Percentiles rank a stretch among this genome's conserved stretches.
Conservation (phyloP, 2,113 vertebrate species). For the human (Homo sapiens) region DNA sequence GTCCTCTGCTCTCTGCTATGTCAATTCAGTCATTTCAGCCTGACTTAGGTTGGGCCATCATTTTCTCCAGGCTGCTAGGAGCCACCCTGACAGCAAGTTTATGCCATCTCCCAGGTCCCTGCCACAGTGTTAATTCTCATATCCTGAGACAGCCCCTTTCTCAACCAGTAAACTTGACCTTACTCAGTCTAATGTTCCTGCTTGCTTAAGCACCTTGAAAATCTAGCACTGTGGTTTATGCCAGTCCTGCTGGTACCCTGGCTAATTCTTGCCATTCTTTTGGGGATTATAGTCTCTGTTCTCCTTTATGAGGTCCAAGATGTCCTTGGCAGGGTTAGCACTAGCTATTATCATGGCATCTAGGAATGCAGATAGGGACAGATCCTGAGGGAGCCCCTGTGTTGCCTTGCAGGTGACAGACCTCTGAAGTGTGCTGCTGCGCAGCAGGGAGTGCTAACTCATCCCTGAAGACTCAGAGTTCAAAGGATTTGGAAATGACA, state of each 20-base stretch:
- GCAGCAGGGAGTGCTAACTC: neutral
- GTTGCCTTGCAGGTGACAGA: neutral
- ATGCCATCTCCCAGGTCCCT: neutral
- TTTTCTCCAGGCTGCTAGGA: slow-evolving; percentile 15
- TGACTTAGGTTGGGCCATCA: neutral
- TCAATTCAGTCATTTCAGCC: neutral
- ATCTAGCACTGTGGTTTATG: neutral
- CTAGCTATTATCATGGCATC: neutral
- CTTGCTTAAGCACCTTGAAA: neutral
- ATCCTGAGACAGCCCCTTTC: neutral
- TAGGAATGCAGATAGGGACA: neutral
- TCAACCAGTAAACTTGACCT: neutral
- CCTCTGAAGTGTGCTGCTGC: neutral
- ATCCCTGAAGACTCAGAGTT: neutral
- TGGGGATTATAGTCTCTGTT: neutral
- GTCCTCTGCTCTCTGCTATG: neutral
- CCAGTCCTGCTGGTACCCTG: neutral
- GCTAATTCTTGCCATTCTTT: slow-evolving; percentile 3
- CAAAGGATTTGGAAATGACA: neutral
- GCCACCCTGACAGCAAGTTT: neutral
- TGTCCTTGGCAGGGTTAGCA: neutral
- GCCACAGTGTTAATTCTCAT: neutral
- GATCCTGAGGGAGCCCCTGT: neutral
- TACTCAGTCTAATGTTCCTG: neutral
- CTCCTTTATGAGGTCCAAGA: neutral